A percentile compares a stretch with the other conserved stretches of the same genome.
These are phyloP conservation scores for Leucoraja ocellata DNA, from an alignment of 2,797 vertebrate species.

Conservation along the genomic window DNA sequence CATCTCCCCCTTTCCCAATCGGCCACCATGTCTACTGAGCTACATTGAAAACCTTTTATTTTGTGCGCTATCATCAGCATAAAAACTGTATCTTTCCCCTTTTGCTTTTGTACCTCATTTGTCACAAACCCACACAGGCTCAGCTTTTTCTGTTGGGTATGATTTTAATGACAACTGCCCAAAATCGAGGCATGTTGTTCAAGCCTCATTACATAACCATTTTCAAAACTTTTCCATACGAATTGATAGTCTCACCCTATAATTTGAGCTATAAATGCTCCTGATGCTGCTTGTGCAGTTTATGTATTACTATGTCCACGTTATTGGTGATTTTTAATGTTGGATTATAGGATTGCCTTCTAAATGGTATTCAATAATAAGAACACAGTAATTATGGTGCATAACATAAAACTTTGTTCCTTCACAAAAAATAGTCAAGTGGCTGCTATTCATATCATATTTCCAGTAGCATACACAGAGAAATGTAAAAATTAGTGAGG, in stretches of 20 bases:
- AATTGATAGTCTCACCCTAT: background rate
- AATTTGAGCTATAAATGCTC: background rate
- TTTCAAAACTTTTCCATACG: background rate
- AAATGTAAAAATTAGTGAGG: too few relatives aligned
- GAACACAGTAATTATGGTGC: too few relatives aligned
- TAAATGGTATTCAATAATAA: too few relatives aligned
- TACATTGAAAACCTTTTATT: too few relatives aligned
- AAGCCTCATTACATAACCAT: background rate
- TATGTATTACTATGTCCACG: background rate
- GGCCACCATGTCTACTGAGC: too few relatives aligned
- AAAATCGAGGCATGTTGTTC: background rate
- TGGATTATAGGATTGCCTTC: too few relatives aligned
- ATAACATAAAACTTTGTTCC: too few relatives aligned
- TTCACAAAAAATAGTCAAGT: too few relatives aligned
- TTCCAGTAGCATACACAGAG: too few relatives aligned
- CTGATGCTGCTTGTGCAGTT: background rate
- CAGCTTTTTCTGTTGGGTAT: background rate
- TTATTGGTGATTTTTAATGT: background rate
- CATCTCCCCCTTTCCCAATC: too few relatives aligned
- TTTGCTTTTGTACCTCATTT: background rate
- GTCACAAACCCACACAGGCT: background rate
- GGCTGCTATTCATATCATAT: too few relatives aligned
- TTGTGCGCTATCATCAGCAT: too few relatives aligned
- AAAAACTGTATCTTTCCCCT: background rate
- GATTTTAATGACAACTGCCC: background rate